phyloP scores from a whole-genome alignment of 1,140 invertebrate genomes.

The Lepidotrigona ventralis region DNA sequence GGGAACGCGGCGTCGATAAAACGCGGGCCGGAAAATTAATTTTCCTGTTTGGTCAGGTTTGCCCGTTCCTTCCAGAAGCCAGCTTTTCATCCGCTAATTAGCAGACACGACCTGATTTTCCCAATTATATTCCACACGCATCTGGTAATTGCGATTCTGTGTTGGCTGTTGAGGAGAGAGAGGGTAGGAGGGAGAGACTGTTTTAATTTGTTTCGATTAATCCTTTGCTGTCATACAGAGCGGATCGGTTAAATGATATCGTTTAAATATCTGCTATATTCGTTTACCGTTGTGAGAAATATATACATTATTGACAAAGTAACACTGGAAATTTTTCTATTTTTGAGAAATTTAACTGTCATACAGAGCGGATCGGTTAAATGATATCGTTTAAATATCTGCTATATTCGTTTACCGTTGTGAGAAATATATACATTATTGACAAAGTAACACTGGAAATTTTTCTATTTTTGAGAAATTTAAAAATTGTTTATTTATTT shows the following conservation, averaged over 20 bases:
- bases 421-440: no score
- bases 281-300: no score
- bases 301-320: no score
- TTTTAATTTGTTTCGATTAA: not conserved
- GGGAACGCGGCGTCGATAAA: not conserved
- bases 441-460: no score
- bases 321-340: no score
- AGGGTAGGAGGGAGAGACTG: not conserved
- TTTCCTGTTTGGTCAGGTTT: not conserved
- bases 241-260: no score
- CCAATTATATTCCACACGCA: not conserved
- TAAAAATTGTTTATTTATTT: no score
- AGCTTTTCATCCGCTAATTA: not conserved
- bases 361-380: no score
- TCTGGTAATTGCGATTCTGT: not conserved
- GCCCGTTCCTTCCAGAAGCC: not conserved
- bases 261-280: not conserved
- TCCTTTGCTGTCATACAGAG: not conserved
- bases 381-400: not conserved
- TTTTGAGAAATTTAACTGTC: no score
- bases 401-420: no score
- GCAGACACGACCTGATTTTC: not conserved
- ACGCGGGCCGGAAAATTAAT: slow-evolving; percentile 12
- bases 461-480: no score
- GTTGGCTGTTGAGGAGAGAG: no score